These are phyloP conservation scores for Pseudochromis fuscus DNA, from an alignment of 2,797 vertebrate genomes.

Conservation along the genomic window DNA sequence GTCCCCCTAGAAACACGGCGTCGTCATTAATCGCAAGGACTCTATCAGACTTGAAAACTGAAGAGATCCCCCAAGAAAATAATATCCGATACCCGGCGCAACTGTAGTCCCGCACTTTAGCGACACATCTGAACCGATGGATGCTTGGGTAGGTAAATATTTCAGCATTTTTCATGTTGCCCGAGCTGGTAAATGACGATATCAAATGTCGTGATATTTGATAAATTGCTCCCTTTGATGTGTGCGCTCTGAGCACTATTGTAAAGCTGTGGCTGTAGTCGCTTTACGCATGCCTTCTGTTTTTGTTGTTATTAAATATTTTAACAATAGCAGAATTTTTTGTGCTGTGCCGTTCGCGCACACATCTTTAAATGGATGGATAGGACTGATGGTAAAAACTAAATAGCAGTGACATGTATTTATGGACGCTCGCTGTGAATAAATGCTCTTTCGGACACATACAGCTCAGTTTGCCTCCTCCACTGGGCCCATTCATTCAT, in stretches of 20 bases:
- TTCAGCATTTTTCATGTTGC: constrained; percentile 91
- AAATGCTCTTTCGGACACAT: constrained; percentile 65
- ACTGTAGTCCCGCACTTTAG: constrained; percentile 88
- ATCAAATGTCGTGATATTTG: constrained; percentile 90
- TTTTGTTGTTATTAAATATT: constrained; percentile 2
- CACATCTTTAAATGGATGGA: constrained; percentile 37
- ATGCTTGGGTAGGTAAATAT: constrained; percentile 95
- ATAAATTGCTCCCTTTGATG: constrained; percentile 93
- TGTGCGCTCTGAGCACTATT: constrained; percentile 85
- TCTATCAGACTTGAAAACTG: constrained; percentile 99
- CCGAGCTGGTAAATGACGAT: constrained; percentile 91
- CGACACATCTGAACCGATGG: constrained; percentile 90
- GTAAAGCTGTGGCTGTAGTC: constrained; percentile 44
- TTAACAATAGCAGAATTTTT: constrained; percentile 6
- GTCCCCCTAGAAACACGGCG: constrained; percentile 99
- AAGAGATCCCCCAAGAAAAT: constrained; percentile 99
- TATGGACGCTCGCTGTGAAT: constrained; percentile 61
- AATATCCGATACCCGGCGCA: constrained; percentile 92
- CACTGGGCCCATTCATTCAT: constrained; percentile 64
- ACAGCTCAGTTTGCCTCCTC: constrained; percentile 54
- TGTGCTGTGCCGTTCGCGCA: constrained; percentile 12
- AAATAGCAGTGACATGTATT: constrained; percentile 62
- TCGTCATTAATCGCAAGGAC: constrained; percentile 99
- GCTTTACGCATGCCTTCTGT: constrained; percentile 49
- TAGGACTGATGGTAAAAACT: constrained; percentile 53